Evolutionary conservation across 2,113 vertebrate species (phyloP).

Genomic region (Sminthopsis crassicaudata): DNA sequence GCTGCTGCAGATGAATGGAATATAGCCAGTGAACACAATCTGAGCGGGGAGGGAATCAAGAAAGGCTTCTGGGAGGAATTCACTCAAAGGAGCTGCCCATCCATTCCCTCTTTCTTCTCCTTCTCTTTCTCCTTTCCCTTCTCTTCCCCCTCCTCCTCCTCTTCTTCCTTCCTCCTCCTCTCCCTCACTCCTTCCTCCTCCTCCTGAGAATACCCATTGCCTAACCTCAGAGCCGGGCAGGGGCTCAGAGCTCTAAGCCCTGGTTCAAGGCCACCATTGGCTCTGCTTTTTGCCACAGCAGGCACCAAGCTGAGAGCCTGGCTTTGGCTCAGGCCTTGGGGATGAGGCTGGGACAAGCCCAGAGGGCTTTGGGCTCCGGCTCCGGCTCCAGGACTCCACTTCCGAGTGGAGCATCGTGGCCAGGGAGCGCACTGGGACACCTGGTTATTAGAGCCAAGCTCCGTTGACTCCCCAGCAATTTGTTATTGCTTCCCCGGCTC

Average conservation of each 20-base stretch:
- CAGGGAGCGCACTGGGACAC: background rate
- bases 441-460: background rate
- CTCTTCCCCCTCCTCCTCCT: no score
- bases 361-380: background rate
- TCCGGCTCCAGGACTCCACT: background rate
- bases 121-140: no score
- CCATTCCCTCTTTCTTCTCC: no score
- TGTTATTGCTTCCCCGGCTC: background rate
- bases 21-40: no score
- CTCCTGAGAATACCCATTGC: background rate
- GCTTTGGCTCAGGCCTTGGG: background rate
- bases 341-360: background rate
- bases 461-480: background rate
- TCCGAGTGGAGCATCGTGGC: background rate
- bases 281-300: background rate
- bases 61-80: no score
- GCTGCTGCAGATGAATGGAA: no score
- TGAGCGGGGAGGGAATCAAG: no score
- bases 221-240: background rate
- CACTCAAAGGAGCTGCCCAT: no score
- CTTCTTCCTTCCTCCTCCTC: no score
- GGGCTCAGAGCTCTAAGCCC: no score
- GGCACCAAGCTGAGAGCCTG: background rate
- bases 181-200: no score
- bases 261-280: background rate